These are phyloP conservation scores for Fistularia tabacaria DNA, from an alignment of 2,797 vertebrate species.

Conservation along the genomic window DNA sequence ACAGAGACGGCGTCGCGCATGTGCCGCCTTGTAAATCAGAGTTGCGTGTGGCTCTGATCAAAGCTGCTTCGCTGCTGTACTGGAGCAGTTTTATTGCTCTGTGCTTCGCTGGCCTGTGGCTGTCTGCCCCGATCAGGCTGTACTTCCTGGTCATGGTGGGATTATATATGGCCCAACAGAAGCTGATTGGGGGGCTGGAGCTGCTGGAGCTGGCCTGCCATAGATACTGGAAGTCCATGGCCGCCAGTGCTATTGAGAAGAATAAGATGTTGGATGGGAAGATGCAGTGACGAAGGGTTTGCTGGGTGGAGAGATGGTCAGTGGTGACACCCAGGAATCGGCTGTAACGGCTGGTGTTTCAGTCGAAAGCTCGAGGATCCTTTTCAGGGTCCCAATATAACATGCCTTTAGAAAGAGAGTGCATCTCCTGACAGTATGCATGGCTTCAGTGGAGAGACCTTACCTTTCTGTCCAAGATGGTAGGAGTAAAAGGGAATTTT, in stretches of 20 bases:
- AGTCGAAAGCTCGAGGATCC: conserved; percentile 31
- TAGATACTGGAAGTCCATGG: conserved; percentile 61
- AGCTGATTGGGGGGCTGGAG: conserved; percentile 87
- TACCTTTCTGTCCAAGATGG: conserved; percentile 18
- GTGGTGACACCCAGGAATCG: no score
- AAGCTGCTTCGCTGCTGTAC: conserved; percentile 85
- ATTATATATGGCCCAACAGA: conserved; percentile 82
- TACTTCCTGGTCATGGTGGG: conserved; percentile 76
- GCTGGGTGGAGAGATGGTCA: conserved; percentile 17
- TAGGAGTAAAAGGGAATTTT: conserved; percentile 35
- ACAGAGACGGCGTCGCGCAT: conserved; percentile 60
- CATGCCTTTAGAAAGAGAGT: conserved; percentile 43
- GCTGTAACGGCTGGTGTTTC: conserved; percentile 9
- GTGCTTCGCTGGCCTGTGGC: conserved; percentile 76
- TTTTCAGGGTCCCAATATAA: conserved; percentile 13
- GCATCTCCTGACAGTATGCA: conserved; percentile 31
- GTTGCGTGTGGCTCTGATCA: conserved; percentile 83
- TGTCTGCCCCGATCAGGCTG: conserved; percentile 77
- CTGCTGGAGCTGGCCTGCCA: conserved; percentile 89
- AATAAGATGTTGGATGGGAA: conserved; percentile 51
- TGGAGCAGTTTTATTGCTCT: conserved; percentile 84
- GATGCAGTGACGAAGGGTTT: conserved; percentile 41
- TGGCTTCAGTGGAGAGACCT: conserved; percentile 44
- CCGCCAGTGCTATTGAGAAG: conserved; percentile 18
- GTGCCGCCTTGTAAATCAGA: conserved; percentile 93